Evolutionary conservation across 1,140 invertebrate species (phyloP), one percentile per base, ranked within the genome.

Genomic region (Scaptomyza hsui): DNA sequence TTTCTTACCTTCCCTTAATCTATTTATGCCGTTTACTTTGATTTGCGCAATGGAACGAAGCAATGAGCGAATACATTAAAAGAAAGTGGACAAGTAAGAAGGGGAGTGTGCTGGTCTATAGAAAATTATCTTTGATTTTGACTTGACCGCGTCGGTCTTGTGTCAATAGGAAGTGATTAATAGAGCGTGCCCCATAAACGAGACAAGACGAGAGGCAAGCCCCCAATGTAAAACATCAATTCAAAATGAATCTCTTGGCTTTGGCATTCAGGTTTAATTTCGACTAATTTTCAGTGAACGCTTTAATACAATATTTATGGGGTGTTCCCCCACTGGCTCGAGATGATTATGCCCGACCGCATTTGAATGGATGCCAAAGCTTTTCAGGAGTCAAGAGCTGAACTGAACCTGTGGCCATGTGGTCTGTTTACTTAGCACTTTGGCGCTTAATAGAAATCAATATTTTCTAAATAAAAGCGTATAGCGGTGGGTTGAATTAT

Each of bases 151-250:
- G 55, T 45, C 24, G 56, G 41, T 63, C 72, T 60, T 68, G 70
- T 86, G 81, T 86, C 82, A 88, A 88, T 86, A 71, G 73, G 73
- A 81, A 81, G 82, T 86, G 81, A 86, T 86, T 86, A 86, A 86
- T 77, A 64, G 80, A 69, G 64, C 75, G 61, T 77, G 63, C 32
- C 45, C 13, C 13, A 12, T n/a, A 7, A 42, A 10, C 37, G n/a
- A 29, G 35, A 29, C 19, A 12, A 26, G 13, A 7, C 12, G 26
- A 29, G 26, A 29, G 26, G 26, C 26, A 29, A 29, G 6, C 6
- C 26, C 6, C 7, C 26, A 29, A 29, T 1, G 26, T 21, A 1
- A 29, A 29, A 6, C 53, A 61, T 39, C 39, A 72, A 47, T 21
- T 15, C 37, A 59, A 51, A 59, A 65, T 59, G 62, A 65, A 67